Base-by-base conservation (phyloP, 2,113 vertebrate species). In the Sula dactylatra region DNA sequence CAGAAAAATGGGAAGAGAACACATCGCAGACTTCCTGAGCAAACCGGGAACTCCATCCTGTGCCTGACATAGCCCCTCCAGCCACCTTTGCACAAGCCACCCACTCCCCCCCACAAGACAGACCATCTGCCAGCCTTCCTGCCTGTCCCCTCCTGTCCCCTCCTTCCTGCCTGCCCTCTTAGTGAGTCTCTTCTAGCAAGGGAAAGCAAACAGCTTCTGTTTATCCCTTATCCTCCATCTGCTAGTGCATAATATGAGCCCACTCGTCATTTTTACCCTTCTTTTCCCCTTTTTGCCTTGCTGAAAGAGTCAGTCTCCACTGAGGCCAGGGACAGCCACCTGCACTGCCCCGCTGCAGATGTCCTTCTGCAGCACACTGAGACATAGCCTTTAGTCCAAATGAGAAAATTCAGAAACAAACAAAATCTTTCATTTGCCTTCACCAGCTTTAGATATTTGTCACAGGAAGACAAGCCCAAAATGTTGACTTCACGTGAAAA, bases 191-290 rank as follows among this genome's bases (percentile, higher is more conserved):
- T 93, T 49, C 32, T 27, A 55, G 49, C 0, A 2, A 88, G 21
- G 54, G 11, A 71, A 90, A 92, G 86, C 34, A 93, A 90, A 94
- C 86, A 88, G 71, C 84, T 93, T 93, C 81, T 93, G 70, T 95
- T 96, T 90, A 85, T 93, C 64, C 54, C 66, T n/a, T 91, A 92
- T 65, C 62, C 24, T 93, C 90, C 93, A 96, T 94, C 94, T 94
- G 90, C 67, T 66, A 62, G 49, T 7, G 34, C 58, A 31, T 34
- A 32, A 65, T 9, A 70, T 7, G 13, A 88, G 49, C 62, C 79
- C 36, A 14, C 62, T 77, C 61, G n/a, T n/a, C 1, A 1, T 42
- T 71, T 90, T 44, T 0, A 17, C 56, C 26, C 11, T 67, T 84
- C 20, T 79, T 69, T 86, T n/a, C 20, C 34, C 36, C 18, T 6